These are phyloP conservation scores for Pinctada fucata DNA, from an alignment of 2,888 invertebrate species.

Conservation along the genomic window DNA sequence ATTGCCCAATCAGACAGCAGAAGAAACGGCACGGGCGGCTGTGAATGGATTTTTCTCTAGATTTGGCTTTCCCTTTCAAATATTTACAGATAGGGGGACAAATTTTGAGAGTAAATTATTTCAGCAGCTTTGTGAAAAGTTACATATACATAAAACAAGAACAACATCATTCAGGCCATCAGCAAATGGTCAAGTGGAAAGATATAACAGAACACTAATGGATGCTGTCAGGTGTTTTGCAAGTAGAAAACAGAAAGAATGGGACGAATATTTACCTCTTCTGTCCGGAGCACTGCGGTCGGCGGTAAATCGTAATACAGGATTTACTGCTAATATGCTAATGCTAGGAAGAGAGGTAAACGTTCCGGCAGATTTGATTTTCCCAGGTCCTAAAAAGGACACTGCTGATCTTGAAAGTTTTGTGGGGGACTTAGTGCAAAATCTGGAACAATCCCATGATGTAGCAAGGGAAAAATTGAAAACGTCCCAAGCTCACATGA, in stretches of 20 bases:
- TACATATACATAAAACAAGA: background rate
- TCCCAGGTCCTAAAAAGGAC: too few species aligned
- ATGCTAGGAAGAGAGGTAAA: conserved; percentile 1
- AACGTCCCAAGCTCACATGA: background rate
- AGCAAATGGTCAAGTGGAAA: background rate
- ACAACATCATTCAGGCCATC: background rate
- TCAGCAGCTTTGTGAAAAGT: too few species aligned
- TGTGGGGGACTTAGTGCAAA: background rate
- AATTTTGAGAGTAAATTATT: background rate
- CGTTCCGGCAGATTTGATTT: background rate
- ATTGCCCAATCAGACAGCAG: too few species aligned
- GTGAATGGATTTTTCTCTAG: too few species aligned
- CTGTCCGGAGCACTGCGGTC: background rate
- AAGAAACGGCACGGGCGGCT: too few species aligned
- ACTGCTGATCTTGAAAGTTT: background rate
- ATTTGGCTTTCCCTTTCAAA: too few species aligned
- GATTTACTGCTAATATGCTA: background rate
- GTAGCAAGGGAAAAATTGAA: background rate
- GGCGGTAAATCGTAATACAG: background rate
- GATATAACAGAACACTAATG: background rate
- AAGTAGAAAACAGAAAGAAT: background rate
- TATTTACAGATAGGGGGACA: background rate
- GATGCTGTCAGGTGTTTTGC: too few species aligned
- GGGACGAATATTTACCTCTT: conserved; percentile 3
- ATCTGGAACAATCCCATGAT: background rate